A percentile compares a stretch with the other conserved stretches of the same genome.
These are phyloP conservation scores for Holotrichia oblita DNA, from an alignment of 1,140 invertebrate species.

Conservation along the genomic window DNA sequence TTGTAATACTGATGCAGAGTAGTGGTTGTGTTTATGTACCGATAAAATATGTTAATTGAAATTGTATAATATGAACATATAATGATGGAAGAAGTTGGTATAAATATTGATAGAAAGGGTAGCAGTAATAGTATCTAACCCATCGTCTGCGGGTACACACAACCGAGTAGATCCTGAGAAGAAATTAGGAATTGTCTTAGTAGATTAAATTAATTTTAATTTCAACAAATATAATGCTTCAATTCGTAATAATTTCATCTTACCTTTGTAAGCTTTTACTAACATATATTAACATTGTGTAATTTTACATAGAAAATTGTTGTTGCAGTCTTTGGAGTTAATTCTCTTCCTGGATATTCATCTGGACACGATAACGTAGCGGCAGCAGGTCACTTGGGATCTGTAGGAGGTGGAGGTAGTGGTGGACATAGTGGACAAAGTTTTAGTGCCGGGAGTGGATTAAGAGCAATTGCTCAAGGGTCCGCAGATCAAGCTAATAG, in stretches of 20 bases:
- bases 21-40: background rate
- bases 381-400: background rate
- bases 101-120: slow-evolving; percentile 7
- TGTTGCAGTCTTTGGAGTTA: background rate
- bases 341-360: background rate
- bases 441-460: slow-evolving; percentile 36
- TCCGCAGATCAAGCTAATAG: slow-evolving; percentile 37
- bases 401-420: slow-evolving; percentile 6
- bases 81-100: background rate
- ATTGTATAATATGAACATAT: background rate
- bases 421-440: slow-evolving; percentile 6
- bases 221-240: slow-evolving; percentile 38
- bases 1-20: background rate
- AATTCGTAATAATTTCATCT: slow-evolving; percentile 36
- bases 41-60: slow-evolving; percentile 25
- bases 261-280: slow-evolving; percentile 36
- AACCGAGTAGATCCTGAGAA: background rate
- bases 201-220: background rate
- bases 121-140: background rate
- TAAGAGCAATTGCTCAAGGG: slow-evolving; percentile 37
- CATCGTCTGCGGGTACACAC: background rate
- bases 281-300: background rate
- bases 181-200: background rate
- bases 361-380: background rate
- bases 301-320: background rate